These are phyloP conservation scores for Equus quagga DNA, from an alignment of 2,113 vertebrate genomes.

Conservation along the genomic window DNA sequence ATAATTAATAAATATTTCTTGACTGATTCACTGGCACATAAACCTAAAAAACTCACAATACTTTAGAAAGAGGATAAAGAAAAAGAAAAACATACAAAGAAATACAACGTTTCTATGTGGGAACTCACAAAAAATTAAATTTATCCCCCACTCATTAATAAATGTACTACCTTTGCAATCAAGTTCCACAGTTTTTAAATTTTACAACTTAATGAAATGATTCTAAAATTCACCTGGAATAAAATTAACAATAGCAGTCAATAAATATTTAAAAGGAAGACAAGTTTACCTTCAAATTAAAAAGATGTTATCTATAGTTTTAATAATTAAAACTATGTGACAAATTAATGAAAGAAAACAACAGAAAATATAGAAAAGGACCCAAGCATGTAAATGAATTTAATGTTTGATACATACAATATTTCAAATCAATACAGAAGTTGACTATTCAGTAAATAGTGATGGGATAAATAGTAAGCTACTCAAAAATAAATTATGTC, in stretches of 20 bases:
- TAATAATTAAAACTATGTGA: neutral
- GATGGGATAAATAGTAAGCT: neutral
- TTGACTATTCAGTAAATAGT: neutral
- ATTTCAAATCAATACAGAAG: neutral
- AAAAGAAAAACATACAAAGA: neutral
- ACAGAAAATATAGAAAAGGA: neutral
- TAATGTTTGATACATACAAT: neutral
- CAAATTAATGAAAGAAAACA: slow-evolving; percentile 24
- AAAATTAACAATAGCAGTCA: neutral
- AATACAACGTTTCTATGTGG: neutral
- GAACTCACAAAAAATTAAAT: neutral
- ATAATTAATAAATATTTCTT: neutral
- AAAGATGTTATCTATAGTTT: neutral
- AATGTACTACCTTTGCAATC: neutral
- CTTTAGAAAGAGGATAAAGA: neutral
- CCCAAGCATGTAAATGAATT: neutral
- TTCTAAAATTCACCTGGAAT: slow-evolving; percentile 16
- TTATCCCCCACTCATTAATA: neutral
- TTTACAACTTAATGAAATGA: neutral
- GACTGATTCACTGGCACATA: neutral
- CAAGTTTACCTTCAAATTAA: slow-evolving; percentile 45
- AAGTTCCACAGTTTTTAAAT: neutral
- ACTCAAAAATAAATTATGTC: neutral
- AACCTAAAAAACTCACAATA: neutral
- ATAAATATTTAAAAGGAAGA: slow-evolving; percentile 51